Evolutionary conservation across 92 coral and sea anemone genomes (phyloP).

Genomic region (Zoanthus gigantus): DNA sequence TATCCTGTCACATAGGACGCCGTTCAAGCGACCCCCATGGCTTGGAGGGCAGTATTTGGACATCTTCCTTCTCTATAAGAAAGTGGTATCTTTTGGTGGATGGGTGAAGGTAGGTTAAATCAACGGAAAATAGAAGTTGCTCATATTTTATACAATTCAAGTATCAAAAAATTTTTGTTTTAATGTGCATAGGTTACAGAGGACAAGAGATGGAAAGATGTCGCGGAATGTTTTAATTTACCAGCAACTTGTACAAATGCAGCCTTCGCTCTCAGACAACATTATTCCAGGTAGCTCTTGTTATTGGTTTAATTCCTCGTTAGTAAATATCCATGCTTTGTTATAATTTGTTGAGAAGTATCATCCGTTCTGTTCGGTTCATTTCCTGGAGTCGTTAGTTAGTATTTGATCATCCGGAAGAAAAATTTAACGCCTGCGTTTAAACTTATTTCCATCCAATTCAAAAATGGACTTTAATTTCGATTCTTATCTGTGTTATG

Average conservation of each 20-base stretch:
- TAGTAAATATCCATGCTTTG: neutral
- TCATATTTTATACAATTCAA: neutral
- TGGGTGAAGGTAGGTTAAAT: conserved; percentile 88
- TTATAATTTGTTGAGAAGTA: neutral
- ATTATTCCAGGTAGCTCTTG: conserved; percentile 82
- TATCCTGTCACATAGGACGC: conserved; percentile 86
- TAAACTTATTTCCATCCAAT: neutral
- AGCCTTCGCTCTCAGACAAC: conserved; percentile 96
- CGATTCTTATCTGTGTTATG: conserved; percentile 9
- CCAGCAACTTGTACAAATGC: conserved; percentile 99
- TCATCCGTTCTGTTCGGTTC: conserved; percentile 2
- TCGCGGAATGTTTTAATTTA: conserved; percentile 90
- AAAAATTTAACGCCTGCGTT: neutral
- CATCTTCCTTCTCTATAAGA: conserved; percentile 90
- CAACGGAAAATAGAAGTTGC: conserved; percentile 20
- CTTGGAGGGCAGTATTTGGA: conserved; percentile 98
- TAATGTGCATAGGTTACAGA: conserved; percentile 82
- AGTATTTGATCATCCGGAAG: conserved; percentile 34
- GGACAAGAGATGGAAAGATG: conserved; percentile 94
- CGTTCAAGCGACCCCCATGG: conserved; percentile 94
- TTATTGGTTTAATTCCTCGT: conserved; percentile 18
- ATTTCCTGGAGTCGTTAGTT: conserved; percentile 37
- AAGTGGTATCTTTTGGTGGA: conserved; percentile 92
- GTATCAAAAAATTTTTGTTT: conserved; percentile 37
- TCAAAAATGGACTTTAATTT: neutral